Evolutionary conservation across 2,113 vertebrate species (phyloP).

Genomic region (Melanostigma gelatinosum): DNA sequence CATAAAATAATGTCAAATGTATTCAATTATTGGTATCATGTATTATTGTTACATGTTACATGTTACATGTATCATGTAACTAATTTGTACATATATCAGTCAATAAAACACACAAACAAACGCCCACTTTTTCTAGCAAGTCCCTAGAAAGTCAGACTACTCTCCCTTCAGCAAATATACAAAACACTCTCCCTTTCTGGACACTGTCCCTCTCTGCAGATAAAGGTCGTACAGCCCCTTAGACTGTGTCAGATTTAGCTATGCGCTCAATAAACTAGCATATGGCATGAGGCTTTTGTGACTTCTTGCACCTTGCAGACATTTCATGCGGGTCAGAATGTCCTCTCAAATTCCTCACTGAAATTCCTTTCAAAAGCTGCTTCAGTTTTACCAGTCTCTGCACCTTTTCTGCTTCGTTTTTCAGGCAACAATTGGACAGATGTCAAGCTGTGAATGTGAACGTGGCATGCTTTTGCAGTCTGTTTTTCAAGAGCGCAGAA

Average conservation of each 20-base stretch:
- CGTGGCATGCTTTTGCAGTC: not conserved
- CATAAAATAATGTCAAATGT: too few species aligned
- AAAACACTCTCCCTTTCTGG: not conserved
- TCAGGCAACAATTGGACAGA: not conserved
- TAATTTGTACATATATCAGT: too few species aligned
- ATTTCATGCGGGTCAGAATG: slow-evolving; percentile 26
- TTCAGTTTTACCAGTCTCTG: not conserved
- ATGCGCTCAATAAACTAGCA: not conserved
- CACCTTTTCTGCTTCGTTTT: not conserved
- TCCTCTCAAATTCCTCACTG: slow-evolving; percentile 16
- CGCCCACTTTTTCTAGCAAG: not conserved
- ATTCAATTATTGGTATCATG: too few species aligned
- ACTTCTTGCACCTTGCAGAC: slow-evolving; percentile 2
- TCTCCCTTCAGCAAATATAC: not conserved
- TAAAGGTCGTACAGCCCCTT: not conserved
- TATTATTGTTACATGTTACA: too few species aligned
- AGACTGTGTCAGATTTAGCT: not conserved
- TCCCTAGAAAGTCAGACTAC: not conserved
- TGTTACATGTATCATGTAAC: too few species aligned
- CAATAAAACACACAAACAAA: too few species aligned
- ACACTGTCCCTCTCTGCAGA: not conserved
- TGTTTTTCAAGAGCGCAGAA: not conserved
- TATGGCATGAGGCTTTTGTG: not conserved
- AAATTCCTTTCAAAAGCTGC: slow-evolving; percentile 1
- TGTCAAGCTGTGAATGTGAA: slow-evolving; percentile 7